phyloP scores from a whole-genome alignment of 2,797 vertebrate genomes.

The Lutra lutra region DNA sequence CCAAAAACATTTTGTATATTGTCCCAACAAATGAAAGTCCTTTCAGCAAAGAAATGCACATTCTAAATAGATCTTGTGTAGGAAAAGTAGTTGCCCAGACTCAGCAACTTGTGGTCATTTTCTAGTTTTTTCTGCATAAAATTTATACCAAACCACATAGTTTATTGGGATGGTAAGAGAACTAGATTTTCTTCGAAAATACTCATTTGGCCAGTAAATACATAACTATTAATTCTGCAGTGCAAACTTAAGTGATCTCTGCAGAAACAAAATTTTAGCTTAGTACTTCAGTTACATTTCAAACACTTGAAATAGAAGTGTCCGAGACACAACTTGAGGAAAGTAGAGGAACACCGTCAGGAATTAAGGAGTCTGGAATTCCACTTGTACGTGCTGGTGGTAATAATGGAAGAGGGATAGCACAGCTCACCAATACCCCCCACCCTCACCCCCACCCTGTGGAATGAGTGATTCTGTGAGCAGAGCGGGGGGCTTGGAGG shows the following conservation, averaged over 20 bases:
- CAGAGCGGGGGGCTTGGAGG: background rate
- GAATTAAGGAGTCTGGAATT: background rate
- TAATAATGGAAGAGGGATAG: background rate
- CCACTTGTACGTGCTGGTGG: background rate
- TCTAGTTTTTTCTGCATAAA: background rate
- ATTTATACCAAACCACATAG: background rate
- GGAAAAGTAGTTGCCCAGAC: background rate
- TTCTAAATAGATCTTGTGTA: background rate
- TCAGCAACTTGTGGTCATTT: background rate
- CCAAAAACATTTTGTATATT: background rate
- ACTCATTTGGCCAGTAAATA: background rate
- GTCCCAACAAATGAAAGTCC: background rate
- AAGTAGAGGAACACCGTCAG: background rate
- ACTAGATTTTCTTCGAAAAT: background rate
- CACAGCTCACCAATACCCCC: background rate
- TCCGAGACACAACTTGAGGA: background rate
- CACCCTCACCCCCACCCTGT: no score
- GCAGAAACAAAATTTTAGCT: background rate
- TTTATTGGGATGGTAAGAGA: background rate
- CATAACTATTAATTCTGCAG: background rate
- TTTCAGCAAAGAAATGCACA: background rate
- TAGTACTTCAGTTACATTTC: constrained; percentile 21
- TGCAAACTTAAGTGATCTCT: background rate
- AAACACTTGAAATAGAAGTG: background rate
- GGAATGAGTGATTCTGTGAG: background rate